Evolutionary conservation across 2,113 vertebrate genomes (phyloP), one percentile per base, ranked within the genome.

Genomic region (Festucalex cinctus): DNA sequence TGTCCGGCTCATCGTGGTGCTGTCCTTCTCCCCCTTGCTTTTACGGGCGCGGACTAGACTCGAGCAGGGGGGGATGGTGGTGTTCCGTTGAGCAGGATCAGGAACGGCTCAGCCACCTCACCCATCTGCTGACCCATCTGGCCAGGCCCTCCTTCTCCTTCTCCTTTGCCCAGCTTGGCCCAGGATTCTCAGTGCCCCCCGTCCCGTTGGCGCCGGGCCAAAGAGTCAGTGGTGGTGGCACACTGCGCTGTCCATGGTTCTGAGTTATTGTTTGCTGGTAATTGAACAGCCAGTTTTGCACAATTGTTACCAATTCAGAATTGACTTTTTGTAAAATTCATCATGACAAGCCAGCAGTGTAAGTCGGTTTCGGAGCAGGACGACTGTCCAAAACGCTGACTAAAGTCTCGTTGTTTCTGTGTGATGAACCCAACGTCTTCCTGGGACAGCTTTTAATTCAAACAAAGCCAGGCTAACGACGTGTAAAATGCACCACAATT

Each of bases 71-170:
- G 54, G 54, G 54, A 14, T 16, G 43, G 43, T 5, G 63, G 83
- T 89, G 88, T 91, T 86, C 86, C 65, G 78, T 71, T 46, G 77
- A 87, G 88, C 83, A 80, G 90, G 90, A 91, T 92, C 83, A 88
- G 77, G 83, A 86, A 76, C 77, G 75, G 82, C 83, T 86, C 84
- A 90, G 85, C 86, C 90, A 92, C 87, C 80, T 92, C 83, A 87
- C 77, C 94, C 94, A 96, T 96, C 95, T 97, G 95, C 89, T 93
- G 73, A 88, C 90, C 95, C 95, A 94, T 96, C 94, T 97, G 96
- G 87, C 90, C 88, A 36, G 77, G 72, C 77, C 66, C 6, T 6
- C 70, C 13, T 64, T 3, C 9, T 5, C 44, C 69, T 17, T 63
- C 69, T 75, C 16, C 73, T 66, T 61, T 83, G 88, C 62, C 56